phyloP scores from a whole-genome alignment of 2,888 invertebrate genomes.

The Penaeus monodon region DNA sequence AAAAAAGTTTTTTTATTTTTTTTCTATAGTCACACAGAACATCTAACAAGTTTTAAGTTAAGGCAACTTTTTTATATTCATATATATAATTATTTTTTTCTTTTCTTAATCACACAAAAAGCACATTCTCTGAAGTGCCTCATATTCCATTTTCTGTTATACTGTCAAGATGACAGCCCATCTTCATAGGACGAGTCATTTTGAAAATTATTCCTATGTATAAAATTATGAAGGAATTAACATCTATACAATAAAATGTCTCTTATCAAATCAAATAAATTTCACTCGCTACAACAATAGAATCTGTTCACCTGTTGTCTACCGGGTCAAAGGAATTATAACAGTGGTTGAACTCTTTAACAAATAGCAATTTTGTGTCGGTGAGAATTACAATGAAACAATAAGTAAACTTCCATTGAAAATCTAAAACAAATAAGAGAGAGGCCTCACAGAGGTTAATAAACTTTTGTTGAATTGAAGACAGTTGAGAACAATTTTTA shows the following conservation, averaged over 20 bases:
- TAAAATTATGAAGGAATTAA: constrained; percentile 32
- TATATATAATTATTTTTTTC: neutral
- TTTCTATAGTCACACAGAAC: neutral
- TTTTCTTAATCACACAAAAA: neutral
- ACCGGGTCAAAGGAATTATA: neutral
- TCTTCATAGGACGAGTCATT: neutral
- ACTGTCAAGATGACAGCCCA: neutral
- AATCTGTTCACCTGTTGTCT: constrained; percentile 1
- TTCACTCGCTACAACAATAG: constrained; percentile 26
- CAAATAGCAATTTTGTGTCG: neutral
- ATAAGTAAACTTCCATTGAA: too few relatives aligned
- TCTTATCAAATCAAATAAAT: constrained; percentile 24
- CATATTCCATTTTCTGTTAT: neutral
- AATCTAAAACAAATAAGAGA: too few relatives aligned
- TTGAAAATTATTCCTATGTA: neutral
- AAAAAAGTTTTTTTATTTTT: neutral
- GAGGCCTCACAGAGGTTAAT: too few relatives aligned
- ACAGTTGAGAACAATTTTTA: too few relatives aligned
- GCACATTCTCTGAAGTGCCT: constrained; percentile 20
- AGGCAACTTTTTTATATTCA: constrained; percentile 6
- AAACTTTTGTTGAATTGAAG: neutral
- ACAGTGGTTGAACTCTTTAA: neutral
- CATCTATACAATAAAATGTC: constrained; percentile 38
- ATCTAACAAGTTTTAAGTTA: constrained; percentile 35
- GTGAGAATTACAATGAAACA: too few relatives aligned